Percentiles rank a stretch among this genome's conserved stretches.
phyloP scores from a whole-genome alignment of 1,140 invertebrate genomes.

The Drosophila albomicans region DNA sequence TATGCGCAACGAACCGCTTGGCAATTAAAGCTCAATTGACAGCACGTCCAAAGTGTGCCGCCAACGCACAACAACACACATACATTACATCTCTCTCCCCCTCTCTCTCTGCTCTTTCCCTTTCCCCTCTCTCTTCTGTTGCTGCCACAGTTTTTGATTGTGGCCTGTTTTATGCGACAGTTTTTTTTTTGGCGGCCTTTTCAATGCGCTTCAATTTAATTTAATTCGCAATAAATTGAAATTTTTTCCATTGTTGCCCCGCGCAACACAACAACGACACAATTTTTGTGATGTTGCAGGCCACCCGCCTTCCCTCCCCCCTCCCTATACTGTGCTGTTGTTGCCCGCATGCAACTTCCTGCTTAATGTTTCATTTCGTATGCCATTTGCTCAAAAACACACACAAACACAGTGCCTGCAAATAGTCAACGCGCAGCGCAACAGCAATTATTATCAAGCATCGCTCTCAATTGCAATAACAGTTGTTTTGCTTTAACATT shows the following conservation, averaged over 20 bases:
- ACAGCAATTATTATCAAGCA: conserved; percentile 41
- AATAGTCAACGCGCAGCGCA: conserved; percentile 40
- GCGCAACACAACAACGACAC: conserved; percentile 53
- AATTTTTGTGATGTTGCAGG: conserved; percentile 37
- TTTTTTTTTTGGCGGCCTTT: conserved; percentile 60
- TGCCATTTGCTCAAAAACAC: conserved; percentile 22
- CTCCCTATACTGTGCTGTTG: background rate
- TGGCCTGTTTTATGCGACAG: conserved; percentile 42
- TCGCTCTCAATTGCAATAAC: conserved; percentile 27
- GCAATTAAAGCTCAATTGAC: conserved; percentile 80
- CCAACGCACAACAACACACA: conserved; percentile 44
- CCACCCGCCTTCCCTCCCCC: background rate
- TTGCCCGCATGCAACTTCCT: conserved; percentile 71
- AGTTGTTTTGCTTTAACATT: conserved; percentile 28
- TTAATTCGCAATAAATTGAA: conserved; percentile 82
- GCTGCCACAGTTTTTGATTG: conserved; percentile 49
- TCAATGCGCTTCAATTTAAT: conserved; percentile 83
- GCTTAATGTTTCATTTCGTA: conserved; percentile 60
- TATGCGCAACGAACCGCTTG: conserved; percentile 54
- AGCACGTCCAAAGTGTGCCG: conserved; percentile 77
- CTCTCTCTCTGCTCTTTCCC: background rate
- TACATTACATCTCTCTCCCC: background rate
- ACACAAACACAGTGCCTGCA: conserved; percentile 35
- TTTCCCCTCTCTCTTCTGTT: background rate
- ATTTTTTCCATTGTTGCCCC: conserved; percentile 70